These are phyloP conservation scores for Brachionus calyciflorus DNA, from an alignment of 1,140 invertebrate species.

Conservation along the genomic window DNA sequence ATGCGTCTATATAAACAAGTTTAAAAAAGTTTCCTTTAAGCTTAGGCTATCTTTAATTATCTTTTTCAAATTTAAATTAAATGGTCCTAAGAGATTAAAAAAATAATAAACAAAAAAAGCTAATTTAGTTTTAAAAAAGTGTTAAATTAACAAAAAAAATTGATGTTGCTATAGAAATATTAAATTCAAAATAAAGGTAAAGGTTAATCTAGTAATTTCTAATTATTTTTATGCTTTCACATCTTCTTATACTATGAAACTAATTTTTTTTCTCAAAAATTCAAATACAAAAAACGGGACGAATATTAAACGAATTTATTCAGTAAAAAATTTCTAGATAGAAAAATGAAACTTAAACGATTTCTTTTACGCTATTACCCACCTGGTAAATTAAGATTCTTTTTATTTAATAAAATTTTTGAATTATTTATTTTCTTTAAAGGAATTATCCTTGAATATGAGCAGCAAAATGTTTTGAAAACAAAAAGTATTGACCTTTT, in stretches of 20 bases:
- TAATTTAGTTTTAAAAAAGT: conserved; percentile 1
- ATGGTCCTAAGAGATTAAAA: no score
- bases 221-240: not conserved
- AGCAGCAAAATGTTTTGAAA: conserved; percentile 59
- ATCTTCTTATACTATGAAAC: not conserved
- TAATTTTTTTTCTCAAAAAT: not conserved
- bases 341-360: conserved; percentile 58
- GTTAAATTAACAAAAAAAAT: no score
- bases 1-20: no score
- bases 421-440: conserved; percentile 48
- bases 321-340: not conserved
- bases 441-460: conserved; percentile 62
- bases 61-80: not conserved
- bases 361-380: conserved; percentile 60
- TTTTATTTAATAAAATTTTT: no score
- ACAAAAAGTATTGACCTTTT: conserved; percentile 60
- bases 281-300: not conserved
- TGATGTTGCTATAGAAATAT: not conserved
- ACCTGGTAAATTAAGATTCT: no score
- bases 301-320: no score
- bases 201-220: conserved; percentile 44
- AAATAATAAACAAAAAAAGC: no score
- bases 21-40: no score
- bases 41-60: no score
- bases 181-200: not conserved